These are phyloP conservation scores for Nothoprocta perdicaria DNA, from an alignment of 2,113 vertebrate species.

Conservation along the genomic window DNA sequence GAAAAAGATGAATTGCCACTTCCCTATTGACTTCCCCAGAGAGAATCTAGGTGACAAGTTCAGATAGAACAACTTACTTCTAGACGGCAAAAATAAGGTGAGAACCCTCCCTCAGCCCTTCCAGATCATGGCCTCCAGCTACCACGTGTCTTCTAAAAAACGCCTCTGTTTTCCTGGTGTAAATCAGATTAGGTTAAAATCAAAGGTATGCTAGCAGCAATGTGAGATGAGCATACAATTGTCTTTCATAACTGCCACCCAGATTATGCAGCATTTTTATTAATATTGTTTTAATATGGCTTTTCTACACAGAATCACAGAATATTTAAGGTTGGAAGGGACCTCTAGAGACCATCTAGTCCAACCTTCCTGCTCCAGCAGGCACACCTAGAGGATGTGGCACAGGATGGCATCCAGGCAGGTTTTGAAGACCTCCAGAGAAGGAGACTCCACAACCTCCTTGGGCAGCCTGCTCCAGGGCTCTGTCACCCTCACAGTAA, in stretches of 20 bases:
- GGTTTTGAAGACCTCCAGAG: too few relatives aligned
- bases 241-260: neutral
- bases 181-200: neutral
- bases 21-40: constrained; percentile 17
- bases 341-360: too few relatives aligned
- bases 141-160: constrained; percentile 23
- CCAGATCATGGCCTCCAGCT: constrained; percentile 35
- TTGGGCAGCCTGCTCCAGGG: too few relatives aligned
- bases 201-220: neutral
- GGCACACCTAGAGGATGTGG: too few relatives aligned
- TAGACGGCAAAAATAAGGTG: constrained; percentile 31
- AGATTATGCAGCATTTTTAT: neutral
- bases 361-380: too few relatives aligned
- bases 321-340: too few relatives aligned
- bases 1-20: constrained; percentile 55
- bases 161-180: neutral
- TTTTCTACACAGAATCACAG: too few relatives aligned
- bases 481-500: too few relatives aligned
- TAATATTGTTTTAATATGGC: neutral
- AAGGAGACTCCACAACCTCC: too few relatives aligned
- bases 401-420: too few relatives aligned
- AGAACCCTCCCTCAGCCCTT: constrained; percentile 43
- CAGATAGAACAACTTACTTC: constrained; percentile 48
- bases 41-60: constrained; percentile 38
- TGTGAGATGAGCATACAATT: neutral